phyloP scores from a whole-genome alignment of 53 echinoderm and acorn worm genomes.

The Astropecten irregularis region DNA sequence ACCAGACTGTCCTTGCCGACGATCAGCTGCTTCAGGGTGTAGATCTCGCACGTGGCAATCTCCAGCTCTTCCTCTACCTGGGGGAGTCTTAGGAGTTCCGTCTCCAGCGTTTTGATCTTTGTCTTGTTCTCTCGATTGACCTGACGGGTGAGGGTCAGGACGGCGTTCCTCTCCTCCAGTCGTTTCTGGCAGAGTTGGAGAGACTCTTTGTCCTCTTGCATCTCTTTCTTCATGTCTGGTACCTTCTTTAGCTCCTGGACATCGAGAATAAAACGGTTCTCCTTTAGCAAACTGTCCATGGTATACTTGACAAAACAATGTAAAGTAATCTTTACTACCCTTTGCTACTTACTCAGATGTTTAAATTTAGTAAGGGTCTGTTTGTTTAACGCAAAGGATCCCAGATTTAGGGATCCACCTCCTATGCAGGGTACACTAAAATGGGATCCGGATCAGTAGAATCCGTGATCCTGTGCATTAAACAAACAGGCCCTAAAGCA shows the following conservation, averaged over 20 bases:
- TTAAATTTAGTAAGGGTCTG: too few relatives aligned
- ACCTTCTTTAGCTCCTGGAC: slow-evolving; percentile 70
- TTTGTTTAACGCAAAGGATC: too few relatives aligned
- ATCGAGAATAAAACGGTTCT: background rate
- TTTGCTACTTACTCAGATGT: too few relatives aligned
- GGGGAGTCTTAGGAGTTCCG: slow-evolving; percentile 53
- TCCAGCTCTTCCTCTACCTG: slow-evolving; percentile 50
- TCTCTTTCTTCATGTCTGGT: slow-evolving; percentile 57
- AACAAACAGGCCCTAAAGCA: too few relatives aligned
- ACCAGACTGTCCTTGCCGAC: slow-evolving; percentile 81
- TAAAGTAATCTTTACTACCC: too few relatives aligned
- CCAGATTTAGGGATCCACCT: too few relatives aligned
- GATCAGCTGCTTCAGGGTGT: slow-evolving; percentile 74
- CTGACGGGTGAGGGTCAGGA: slow-evolving; percentile 74
- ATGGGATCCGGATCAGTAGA: too few relatives aligned
- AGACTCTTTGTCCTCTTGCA: slow-evolving; percentile 54
- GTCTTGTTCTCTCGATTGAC: slow-evolving; percentile 66
- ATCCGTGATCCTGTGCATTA: too few relatives aligned
- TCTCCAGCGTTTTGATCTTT: slow-evolving; percentile 51
- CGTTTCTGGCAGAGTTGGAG: slow-evolving; percentile 66
- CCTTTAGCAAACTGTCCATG: background rate
- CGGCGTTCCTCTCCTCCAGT: slow-evolving; percentile 79
- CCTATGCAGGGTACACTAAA: too few relatives aligned
- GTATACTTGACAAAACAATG: background rate
- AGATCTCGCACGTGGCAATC: slow-evolving; percentile 66